phyloP scores from a whole-genome alignment of 2,113 vertebrate species.

The Rhinolophus ferrumequinum region DNA sequence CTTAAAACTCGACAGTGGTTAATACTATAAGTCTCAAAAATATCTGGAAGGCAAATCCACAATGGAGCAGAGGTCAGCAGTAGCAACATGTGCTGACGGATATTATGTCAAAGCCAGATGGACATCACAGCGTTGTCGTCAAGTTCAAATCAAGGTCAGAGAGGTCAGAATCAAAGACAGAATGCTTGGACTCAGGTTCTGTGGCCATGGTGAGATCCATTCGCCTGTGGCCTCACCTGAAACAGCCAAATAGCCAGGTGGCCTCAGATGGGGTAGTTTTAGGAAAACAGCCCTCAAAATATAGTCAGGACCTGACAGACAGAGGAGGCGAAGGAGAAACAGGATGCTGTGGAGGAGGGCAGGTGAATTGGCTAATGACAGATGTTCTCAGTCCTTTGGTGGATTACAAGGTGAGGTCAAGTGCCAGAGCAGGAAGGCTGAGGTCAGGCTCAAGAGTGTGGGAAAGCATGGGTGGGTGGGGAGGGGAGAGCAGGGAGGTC shows the following conservation, averaged over 20 bases:
- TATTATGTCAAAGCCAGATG: not conserved
- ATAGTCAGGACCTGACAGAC: rapidly evolving
- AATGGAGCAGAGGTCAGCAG: not conserved
- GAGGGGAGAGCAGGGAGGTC: not conserved
- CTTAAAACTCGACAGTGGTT: not conserved
- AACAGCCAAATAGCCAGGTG: not conserved
- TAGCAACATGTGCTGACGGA: not conserved
- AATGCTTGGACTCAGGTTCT: not conserved
- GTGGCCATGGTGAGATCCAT: not conserved
- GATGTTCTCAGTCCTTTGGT: not conserved
- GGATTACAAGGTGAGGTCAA: not conserved
- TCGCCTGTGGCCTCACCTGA: not conserved
- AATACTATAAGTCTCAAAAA: not conserved
- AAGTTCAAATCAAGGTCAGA: not conserved
- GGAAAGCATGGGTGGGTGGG: not conserved
- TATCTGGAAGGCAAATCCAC: not conserved
- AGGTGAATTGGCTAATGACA: rapidly evolving
- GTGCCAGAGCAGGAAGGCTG: not conserved
- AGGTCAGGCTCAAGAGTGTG: not conserved
- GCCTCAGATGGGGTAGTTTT: not conserved
- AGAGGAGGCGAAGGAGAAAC: no score
- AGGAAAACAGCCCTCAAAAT: not conserved
- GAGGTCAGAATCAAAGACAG: not conserved
- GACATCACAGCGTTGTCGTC: not conserved
- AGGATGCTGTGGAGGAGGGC: rapidly evolving